These are phyloP conservation scores for Autographa gamma DNA, from an alignment of 2,888 invertebrate genomes.

Conservation along the genomic window DNA sequence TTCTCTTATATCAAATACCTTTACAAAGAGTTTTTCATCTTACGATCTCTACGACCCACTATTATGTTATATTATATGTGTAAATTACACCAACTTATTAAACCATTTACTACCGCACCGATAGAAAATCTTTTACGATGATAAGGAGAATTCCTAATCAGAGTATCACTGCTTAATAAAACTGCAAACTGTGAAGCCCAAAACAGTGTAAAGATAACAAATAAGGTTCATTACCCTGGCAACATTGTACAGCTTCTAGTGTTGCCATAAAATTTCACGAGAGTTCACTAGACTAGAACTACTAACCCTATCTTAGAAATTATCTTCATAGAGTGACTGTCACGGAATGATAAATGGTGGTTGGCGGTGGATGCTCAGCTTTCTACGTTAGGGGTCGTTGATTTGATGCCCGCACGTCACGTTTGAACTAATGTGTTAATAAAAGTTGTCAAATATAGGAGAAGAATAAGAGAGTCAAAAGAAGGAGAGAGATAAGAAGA, in stretches of 20 bases:
- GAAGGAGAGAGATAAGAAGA: too few relatives aligned
- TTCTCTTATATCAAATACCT: too few relatives aligned
- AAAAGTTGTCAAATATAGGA: too few relatives aligned
- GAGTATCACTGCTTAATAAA: not conserved
- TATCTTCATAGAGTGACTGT: conserved; percentile 21
- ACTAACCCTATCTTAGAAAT: conserved; percentile 32
- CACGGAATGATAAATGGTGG: conserved; percentile 5
- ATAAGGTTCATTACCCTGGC: conserved; percentile 51
- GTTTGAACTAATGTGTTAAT: too few relatives aligned
- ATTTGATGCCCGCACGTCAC: not conserved
- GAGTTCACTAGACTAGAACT: conserved; percentile 35
- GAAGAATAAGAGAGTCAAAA: too few relatives aligned
- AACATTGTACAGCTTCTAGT: conserved; percentile 48
- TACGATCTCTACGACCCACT: too few relatives aligned
- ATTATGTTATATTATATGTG: too few relatives aligned
- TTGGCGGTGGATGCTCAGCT: not conserved
- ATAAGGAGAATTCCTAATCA: too few relatives aligned
- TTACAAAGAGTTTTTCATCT: too few relatives aligned
- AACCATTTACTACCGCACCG: too few relatives aligned
- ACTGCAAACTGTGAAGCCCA: conserved; percentile 34
- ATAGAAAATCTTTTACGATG: too few relatives aligned
- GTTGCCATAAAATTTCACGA: conserved; percentile 44
- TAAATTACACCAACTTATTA: too few relatives aligned
- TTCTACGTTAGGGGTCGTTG: not conserved
- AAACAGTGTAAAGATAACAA: conserved; percentile 45